phyloP scores from a whole-genome alignment of 2,888 invertebrate genomes.

The Acleris literana region DNA sequence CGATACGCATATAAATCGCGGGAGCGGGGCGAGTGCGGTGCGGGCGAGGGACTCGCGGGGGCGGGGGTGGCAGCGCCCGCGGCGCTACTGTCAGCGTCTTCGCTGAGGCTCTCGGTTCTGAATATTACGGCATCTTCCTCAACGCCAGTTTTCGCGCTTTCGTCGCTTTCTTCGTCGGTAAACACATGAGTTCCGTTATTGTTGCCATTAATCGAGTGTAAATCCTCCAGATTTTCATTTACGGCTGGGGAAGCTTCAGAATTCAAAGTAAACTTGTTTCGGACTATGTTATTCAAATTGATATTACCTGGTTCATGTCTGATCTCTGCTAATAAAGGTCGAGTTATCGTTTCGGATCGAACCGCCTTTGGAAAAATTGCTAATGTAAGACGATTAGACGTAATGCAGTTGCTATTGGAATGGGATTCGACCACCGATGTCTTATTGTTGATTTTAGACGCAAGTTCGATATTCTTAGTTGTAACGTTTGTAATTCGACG shows the following conservation, averaged over 20 bases:
- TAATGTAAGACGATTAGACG: conserved; percentile 63
- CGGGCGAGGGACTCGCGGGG: conserved; percentile 33
- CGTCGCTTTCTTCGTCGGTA: conserved; percentile 18
- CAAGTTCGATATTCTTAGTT: conserved; percentile 18
- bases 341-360: conserved; percentile 68
- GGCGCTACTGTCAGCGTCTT: conserved; percentile 2
- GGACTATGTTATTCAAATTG: conserved; percentile 26
- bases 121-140: conserved; percentile 11
- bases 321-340: conserved; percentile 52
- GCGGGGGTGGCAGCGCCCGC: conserved; percentile 14
- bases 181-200: conserved; percentile 23
- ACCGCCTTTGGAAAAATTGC: conserved; percentile 65
- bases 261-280: conserved; percentile 6
- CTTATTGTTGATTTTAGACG: conserved; percentile 21
- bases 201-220: conserved; percentile 16
- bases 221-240: conserved; percentile 4
- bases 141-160: background rate
- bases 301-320: conserved; percentile 44
- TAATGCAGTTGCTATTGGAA: conserved; percentile 50
- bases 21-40: conserved; percentile 41
- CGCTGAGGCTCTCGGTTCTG: conserved; percentile 16
- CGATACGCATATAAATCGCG: conserved; percentile 44
- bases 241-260: conserved; percentile 1
- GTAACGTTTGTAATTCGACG: conserved; percentile 40
- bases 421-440: conserved; percentile 37